Base-by-base conservation (phyloP, 2,888 invertebrate species). In the Diplolepis rosae region DNA sequence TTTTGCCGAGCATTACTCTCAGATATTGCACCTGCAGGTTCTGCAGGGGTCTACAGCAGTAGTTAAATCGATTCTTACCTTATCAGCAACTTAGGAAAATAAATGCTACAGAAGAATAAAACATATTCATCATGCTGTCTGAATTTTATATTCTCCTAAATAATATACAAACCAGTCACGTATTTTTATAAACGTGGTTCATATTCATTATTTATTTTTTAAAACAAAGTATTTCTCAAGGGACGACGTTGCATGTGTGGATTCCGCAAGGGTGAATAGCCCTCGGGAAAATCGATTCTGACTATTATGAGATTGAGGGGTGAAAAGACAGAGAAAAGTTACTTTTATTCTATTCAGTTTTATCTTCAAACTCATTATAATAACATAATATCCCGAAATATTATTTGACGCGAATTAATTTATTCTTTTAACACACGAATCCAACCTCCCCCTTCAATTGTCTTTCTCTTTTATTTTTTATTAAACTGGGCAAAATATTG, bases 241-340 rank as follows among this genome's bases (percentile, higher is more conserved):
- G 22, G 22, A 6, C 28, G 30, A 52, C 15, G 68, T 68, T 66
- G 76, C 77, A 79, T 76, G 75, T 79, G 80, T 77, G 81, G 74
- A 81, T 81, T 79, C 71, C 68, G 71, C 77, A 80, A 80, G 76
- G 83, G 83, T 84, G 80, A 84, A 84, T 79, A 83, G 77, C 81
- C 84, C 79, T 76, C 77, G 77, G 72, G 9, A 80, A 80, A 83
- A 84, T 84, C 84, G 84, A 84, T 84, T 76, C 71, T 76, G 15
- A 52, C 52, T 28, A 52, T 9, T 76, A 75, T 77, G 56, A 27
- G 18, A 50, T 22, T 30, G 27, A 71, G 45, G 39, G 24, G 45
- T 50, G 28, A 70, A 77, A 27, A 15, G 27, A 56, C 22, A 24
- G n/a, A 51, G 28, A 28, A 15, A 32, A 66, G 4, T 50, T 30